Evolutionary conservation across 2,113 vertebrate species (phyloP).

Genomic region (Festucalex cinctus): DNA sequence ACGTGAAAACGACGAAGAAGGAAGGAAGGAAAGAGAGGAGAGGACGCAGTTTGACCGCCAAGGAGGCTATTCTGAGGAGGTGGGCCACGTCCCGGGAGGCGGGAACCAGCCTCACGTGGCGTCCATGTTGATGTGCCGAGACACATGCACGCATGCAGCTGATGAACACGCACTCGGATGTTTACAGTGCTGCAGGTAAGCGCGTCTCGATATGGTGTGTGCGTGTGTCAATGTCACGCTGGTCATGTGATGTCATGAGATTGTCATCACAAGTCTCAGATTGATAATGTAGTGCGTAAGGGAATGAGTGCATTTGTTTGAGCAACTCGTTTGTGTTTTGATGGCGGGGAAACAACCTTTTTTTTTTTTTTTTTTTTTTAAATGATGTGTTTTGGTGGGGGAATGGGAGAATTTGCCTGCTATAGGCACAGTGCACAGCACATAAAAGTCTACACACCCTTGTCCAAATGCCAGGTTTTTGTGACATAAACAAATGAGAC

Average conservation of each 20-base stretch:
- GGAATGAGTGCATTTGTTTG: neutral
- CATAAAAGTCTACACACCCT: neutral
- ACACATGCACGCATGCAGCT: conserved; percentile 12
- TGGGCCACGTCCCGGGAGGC: conserved; percentile 60
- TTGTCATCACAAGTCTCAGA: neutral
- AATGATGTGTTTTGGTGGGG: too few species aligned
- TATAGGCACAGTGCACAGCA: too few species aligned
- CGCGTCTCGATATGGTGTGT: neutral
- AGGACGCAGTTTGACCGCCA: conserved; percentile 20
- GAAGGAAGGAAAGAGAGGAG: conserved; percentile 4
- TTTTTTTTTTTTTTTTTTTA: too few species aligned
- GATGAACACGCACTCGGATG: conserved; percentile 24
- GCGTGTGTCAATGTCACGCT: neutral
- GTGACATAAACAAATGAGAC: neutral
- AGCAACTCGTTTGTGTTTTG: neutral
- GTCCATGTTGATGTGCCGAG: conserved; percentile 33
- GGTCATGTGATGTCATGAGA: neutral
- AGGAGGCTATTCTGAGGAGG: conserved; percentile 65
- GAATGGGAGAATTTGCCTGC: too few species aligned
- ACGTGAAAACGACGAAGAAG: neutral
- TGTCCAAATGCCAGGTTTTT: neutral
- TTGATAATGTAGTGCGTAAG: too few species aligned
- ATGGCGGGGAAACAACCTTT: too few species aligned
- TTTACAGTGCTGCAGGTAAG: conserved; percentile 48
- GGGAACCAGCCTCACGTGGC: conserved; percentile 17